phyloP scores from a whole-genome alignment of 2,113 vertebrate genomes.

The Pycnonotus jocosus region DNA sequence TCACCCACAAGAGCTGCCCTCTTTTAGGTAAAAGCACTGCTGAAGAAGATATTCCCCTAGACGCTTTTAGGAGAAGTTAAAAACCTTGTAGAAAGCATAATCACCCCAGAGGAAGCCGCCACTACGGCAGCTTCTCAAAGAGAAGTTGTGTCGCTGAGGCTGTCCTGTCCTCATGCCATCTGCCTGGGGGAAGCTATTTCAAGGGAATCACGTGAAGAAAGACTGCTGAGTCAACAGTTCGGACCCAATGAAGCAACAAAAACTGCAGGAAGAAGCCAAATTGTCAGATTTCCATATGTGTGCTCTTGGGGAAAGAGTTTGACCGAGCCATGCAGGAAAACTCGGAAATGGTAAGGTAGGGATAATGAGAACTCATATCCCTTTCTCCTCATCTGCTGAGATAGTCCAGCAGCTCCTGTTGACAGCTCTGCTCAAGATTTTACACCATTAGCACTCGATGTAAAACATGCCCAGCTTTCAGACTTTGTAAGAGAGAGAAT shows the following conservation, averaged over 20 bases:
- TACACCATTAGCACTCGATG: not conserved
- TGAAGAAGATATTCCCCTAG: not conserved
- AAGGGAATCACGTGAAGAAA: conserved; percentile 8
- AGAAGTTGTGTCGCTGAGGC: not conserved
- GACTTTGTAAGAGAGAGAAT: not conserved
- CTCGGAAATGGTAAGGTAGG: not conserved
- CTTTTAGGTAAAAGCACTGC: not conserved
- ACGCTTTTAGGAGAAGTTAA: not conserved
- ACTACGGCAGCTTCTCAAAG: not conserved
- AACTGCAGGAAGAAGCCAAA: not conserved
- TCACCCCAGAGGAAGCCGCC: fast-evolving
- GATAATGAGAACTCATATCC: not conserved
- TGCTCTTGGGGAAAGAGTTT: not conserved
- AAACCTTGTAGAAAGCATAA: not conserved
- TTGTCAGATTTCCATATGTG: not conserved
- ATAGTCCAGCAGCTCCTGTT: not conserved
- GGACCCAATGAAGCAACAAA: not conserved
- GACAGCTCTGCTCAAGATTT: not conserved
- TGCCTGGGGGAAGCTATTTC: conserved; percentile 30
- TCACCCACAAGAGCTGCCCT: not conserved
- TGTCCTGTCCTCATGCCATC: not conserved
- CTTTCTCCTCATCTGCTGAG: not conserved
- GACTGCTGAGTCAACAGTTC: not conserved
- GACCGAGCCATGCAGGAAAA: not conserved
- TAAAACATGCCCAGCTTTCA: not conserved